Percentiles rank a stretch among this genome's conserved stretches.
Evolutionary conservation across 2,888 invertebrate genomes (phyloP).

Genomic region (Pocota personata): DNA sequence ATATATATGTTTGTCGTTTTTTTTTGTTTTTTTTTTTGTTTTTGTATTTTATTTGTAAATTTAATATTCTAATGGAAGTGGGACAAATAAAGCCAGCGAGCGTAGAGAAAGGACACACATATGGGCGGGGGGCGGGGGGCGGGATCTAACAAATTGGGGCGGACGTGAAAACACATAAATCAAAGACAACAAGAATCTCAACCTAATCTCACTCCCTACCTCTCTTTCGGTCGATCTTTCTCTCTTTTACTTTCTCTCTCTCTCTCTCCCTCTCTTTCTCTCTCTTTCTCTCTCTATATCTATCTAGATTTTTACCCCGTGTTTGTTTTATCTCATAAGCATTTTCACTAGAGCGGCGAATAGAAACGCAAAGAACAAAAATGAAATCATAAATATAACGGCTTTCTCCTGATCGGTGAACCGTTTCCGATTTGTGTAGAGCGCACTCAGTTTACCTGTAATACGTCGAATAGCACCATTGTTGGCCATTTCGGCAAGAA

Average conservation of each 20-base stretch:
- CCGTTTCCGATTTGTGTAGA: conserved; percentile 81
- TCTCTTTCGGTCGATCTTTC: conserved; percentile 8
- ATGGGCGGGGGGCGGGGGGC: neutral
- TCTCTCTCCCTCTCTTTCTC: conserved; percentile 31
- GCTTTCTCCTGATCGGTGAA: conserved; percentile 82
- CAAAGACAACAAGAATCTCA: conserved; percentile 33
- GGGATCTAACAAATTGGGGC: neutral
- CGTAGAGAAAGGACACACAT: conserved; percentile 55
- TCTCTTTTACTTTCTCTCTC: conserved; percentile 1
- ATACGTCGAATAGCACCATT: conserved; percentile 83
- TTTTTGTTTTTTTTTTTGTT: conserved; percentile 45
- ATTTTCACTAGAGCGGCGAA: conserved; percentile 81
- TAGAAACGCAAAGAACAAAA: conserved; percentile 81
- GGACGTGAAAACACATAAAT: conserved; percentile 22
- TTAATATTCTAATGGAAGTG: conserved; percentile 72
- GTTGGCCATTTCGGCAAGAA: conserved; percentile 74
- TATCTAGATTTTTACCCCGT: conserved; percentile 18
- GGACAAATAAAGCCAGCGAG: conserved; percentile 68
- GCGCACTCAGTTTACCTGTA: conserved; percentile 80
- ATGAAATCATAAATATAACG: conserved; percentile 81
- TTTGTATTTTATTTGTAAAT: conserved; percentile 57
- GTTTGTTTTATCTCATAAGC: conserved; percentile 78
- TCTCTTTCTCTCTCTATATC: neutral
- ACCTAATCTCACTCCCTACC: conserved; percentile 48
- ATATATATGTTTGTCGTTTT: conserved; percentile 60